Base-by-base conservation (phyloP, 92 coral and sea anemone genomes). In the Umimayanthus kanabou region DNA sequence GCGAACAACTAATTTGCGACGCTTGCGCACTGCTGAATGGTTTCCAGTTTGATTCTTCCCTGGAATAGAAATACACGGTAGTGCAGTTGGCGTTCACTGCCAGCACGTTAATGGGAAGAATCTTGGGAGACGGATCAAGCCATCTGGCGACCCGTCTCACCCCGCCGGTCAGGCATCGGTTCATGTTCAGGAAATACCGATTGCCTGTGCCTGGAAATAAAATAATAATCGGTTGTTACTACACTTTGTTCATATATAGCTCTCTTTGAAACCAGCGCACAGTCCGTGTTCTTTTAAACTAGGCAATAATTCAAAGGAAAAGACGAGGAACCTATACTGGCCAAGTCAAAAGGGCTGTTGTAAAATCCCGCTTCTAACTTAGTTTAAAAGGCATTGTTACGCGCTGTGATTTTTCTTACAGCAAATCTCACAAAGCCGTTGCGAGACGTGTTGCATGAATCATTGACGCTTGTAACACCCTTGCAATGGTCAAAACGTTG, bases 101-200 rank as follows among this genome's bases (percentile, higher is more conserved):
- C 14, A 95, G 82, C 57, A 95, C 94, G 80, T 91, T 95, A 7
- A 91, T 91, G 20, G 86, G 85, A 0, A 92, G 92, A 39, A 85
- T 78, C 6, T 80, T 90, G 9, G 98, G 98, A 8, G 96, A 73
- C 22, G 98, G 94, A 78, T 95, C 98, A 6, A 95, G 91, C 98
- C 98, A 95, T 0, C 94, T 79, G 1, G 98, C 93, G 14, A 95
- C 55, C 8, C 89, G 72, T 5, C 96, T 88, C 37, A 95, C 94
- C 7, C 94, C 90, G 20, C 98, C 98, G 4, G 98, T 95, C 58
- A 91, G 93, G 80, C 98, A 95, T 55, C 98, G 98, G 39, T 75
- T 85, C 91, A 93, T 88, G 90, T 95, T 95, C 67, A 95, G 89
- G 69, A 84, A 95, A 87, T 93, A 95, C 1, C 88, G 90, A 69